A percentile compares a stretch with the other conserved stretches of the same genome.
Conservation (phyloP, 2,113 vertebrate genomes). For the Ptychochromis oligacanthus region DNA sequence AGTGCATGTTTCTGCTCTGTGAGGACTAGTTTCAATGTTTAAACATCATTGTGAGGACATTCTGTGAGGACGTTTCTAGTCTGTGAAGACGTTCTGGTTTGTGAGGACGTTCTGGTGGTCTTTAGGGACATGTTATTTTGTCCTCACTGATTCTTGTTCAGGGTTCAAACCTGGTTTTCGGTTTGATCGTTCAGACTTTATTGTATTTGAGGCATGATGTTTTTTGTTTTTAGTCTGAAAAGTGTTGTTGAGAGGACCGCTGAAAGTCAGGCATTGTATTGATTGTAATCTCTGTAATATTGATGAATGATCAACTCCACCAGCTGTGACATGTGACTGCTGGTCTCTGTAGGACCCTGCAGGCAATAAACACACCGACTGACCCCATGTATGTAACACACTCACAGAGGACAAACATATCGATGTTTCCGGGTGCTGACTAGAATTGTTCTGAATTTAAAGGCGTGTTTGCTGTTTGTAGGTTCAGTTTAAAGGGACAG, state of each 20-base stretch:
- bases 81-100: not conserved
- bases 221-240: too few relatives aligned
- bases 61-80: too few relatives aligned
- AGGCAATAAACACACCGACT: not conserved
- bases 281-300: not conserved
- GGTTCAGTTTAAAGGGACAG: too few relatives aligned
- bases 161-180: not conserved
- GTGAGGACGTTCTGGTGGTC: not conserved
- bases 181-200: too few relatives aligned
- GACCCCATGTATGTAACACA: not conserved
- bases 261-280: not conserved
- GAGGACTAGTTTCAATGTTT: not conserved
- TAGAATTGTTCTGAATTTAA: too few relatives aligned
- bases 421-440: too few relatives aligned
- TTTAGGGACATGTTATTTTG: not conserved
- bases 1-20: not conserved
- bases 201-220: too few relatives aligned
- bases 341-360: not conserved
- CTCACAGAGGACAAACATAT: not conserved
- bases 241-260: not conserved
- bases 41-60: not conserved
- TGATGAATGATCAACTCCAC: constrained; percentile 6
- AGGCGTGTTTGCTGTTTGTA: too few relatives aligned
- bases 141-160: not conserved
- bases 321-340: constrained; percentile 9